These are phyloP conservation scores for Morone saxatilis DNA, from an alignment of 2,113 vertebrate genomes.

Conservation along the genomic window DNA sequence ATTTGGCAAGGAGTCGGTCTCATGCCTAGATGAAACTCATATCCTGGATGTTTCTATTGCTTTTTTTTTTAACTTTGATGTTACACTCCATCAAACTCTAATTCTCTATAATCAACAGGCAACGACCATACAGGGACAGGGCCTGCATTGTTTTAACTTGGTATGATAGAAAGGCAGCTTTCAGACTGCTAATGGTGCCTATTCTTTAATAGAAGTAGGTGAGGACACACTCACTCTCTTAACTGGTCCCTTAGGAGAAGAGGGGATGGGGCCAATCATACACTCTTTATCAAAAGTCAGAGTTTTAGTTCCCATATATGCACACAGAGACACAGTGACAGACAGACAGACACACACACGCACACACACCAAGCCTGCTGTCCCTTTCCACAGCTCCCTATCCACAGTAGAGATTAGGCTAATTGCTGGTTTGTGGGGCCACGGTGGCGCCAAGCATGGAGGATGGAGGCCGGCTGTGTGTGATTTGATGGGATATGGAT, in stretches of 20 bases:
- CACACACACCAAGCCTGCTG: slow-evolving; percentile 32
- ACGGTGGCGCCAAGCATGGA: slow-evolving; percentile 68
- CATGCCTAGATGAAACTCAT: background rate
- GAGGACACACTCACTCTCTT: slow-evolving; percentile 47
- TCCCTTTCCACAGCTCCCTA: slow-evolving; percentile 69
- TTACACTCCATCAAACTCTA: slow-evolving; percentile 4
- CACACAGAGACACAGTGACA: slow-evolving; percentile 25
- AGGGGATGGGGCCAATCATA: slow-evolving; percentile 51
- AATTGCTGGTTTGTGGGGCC: slow-evolving; percentile 83
- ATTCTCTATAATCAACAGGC: slow-evolving; percentile 36
- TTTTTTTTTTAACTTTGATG: slow-evolving; percentile 12
- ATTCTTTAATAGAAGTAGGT: slow-evolving; percentile 58
- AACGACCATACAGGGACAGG: slow-evolving; percentile 3
- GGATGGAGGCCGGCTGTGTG: slow-evolving; percentile 61
- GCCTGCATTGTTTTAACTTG: slow-evolving; percentile 46
- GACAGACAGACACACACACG: background rate
- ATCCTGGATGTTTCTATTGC: background rate
- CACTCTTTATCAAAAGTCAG: slow-evolving; percentile 58
- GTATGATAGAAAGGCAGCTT: slow-evolving; percentile 60
- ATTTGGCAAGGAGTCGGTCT: background rate
- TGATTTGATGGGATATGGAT: slow-evolving; percentile 78
- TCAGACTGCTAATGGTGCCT: slow-evolving; percentile 59
- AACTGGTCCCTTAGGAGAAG: slow-evolving; percentile 59
- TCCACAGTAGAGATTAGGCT: slow-evolving; percentile 80
- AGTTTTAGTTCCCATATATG: slow-evolving; percentile 47